phyloP scores from a whole-genome alignment of 2,888 invertebrate species.

The Liposcelis brunnea region DNA sequence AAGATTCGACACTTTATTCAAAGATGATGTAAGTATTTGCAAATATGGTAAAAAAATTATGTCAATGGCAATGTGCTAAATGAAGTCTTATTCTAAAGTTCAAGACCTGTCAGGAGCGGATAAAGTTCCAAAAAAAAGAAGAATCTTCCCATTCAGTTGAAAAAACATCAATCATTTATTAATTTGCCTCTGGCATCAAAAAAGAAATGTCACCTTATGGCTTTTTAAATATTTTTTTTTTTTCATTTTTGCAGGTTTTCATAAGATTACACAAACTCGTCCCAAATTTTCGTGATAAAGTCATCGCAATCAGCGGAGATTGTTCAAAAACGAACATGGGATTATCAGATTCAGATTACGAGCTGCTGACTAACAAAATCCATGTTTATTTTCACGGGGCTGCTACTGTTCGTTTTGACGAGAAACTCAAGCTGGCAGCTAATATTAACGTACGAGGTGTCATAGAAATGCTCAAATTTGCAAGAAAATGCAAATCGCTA shows the following conservation, averaged over 20 bases:
- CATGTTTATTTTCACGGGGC: slow-evolving; percentile 22
- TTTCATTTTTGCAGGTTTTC: slow-evolving; percentile 17
- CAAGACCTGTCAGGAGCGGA: no score
- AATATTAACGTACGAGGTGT: slow-evolving; percentile 20
- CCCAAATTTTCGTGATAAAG: slow-evolving; percentile 25
- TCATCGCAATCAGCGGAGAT: slow-evolving; percentile 27
- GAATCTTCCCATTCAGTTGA: no score
- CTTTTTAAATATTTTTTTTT: slow-evolving; percentile 8
- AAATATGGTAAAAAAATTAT: no score
- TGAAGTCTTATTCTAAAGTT: no score
- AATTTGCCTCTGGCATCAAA: no score
- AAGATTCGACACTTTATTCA: slow-evolving; percentile 13
- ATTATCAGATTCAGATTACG: slow-evolving; percentile 24
- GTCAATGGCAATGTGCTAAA: no score
- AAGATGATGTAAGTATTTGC: slow-evolving; percentile 14
- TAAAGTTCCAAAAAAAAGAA: no score
- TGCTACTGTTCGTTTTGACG: slow-evolving; percentile 20
- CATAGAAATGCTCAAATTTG: slow-evolving; percentile 15
- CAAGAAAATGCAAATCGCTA: not conserved
- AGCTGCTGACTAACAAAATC: slow-evolving; percentile 16
- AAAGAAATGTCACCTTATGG: no score
- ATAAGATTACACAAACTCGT: slow-evolving; percentile 17
- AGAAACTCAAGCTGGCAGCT: slow-evolving; percentile 18
- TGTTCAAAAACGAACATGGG: slow-evolving; percentile 25
- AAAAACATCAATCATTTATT: no score